These are phyloP conservation scores for Hylia prasina DNA, from an alignment of 2,113 vertebrate genomes.

Conservation along the genomic window DNA sequence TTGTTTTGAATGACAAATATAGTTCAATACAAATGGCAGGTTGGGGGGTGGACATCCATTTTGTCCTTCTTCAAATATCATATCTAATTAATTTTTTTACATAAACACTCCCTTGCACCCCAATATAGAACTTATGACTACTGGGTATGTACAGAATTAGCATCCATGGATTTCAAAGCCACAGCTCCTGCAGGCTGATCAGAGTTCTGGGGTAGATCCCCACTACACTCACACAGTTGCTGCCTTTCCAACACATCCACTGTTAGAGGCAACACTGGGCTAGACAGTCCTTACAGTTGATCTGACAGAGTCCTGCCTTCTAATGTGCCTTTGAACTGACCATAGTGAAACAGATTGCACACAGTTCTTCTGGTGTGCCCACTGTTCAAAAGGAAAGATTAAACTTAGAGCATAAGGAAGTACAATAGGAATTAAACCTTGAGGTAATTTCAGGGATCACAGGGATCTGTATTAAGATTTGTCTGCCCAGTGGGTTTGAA, in stretches of 20 bases:
- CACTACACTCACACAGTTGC: background rate
- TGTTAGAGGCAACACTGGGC: background rate
- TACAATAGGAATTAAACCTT: background rate
- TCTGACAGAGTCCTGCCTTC: background rate
- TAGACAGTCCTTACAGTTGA: background rate
- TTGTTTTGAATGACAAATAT: background rate
- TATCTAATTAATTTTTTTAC: background rate
- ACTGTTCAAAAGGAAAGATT: background rate
- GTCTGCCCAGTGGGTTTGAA: background rate
- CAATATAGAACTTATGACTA: background rate
- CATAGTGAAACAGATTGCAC: background rate
- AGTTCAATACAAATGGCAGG: background rate
- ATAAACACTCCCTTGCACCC: background rate
- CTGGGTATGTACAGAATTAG: background rate
- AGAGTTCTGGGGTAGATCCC: background rate
- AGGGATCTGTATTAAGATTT: background rate
- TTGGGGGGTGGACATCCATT: background rate
- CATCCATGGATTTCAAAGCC: background rate
- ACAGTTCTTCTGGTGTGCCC: background rate
- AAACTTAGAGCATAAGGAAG: background rate
- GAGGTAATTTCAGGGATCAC: background rate
- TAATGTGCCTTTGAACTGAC: background rate
- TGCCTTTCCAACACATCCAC: background rate
- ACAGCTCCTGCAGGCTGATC: background rate
- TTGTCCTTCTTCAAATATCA: background rate